Conservation (phyloP, 2,888 invertebrate genomes). For the Philereme transversata region DNA sequence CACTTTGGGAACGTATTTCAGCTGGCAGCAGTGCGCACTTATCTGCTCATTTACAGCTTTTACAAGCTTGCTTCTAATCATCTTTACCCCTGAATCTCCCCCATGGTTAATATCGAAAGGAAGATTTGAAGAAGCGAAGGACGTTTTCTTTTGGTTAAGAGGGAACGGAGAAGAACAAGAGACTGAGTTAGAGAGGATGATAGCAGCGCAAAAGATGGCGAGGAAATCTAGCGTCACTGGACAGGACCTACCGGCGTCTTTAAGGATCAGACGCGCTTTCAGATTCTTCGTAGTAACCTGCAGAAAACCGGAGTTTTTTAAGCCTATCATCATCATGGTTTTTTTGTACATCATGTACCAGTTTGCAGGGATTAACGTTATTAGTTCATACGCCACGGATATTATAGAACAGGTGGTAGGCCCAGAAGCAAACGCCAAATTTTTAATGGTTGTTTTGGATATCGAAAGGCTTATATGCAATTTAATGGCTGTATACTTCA, state of each 20-base stretch:
- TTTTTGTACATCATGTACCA: slow-evolving; percentile 87
- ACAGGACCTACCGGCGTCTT: slow-evolving; percentile 48
- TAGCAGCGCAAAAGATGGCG: slow-evolving; percentile 65
- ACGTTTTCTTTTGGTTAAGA: slow-evolving; percentile 83
- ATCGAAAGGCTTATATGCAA: slow-evolving; percentile 85
- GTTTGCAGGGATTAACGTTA: slow-evolving; percentile 88
- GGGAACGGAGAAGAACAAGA: slow-evolving; percentile 69
- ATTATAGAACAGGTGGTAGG: slow-evolving; percentile 85
- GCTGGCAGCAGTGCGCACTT: slow-evolving; percentile 84
- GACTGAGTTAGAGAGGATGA: slow-evolving; percentile 76
- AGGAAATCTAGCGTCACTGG: slow-evolving; percentile 62
- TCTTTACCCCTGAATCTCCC: slow-evolving; percentile 86
- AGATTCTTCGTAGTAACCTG: slow-evolving; percentile 58
- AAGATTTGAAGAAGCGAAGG: slow-evolving; percentile 79
- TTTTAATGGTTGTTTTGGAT: slow-evolving; percentile 86
- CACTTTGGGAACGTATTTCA: slow-evolving; percentile 83
- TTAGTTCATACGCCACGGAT: slow-evolving; percentile 87
- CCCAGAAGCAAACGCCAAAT: slow-evolving; percentile 84
- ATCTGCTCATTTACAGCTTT: slow-evolving; percentile 79
- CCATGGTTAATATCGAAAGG: slow-evolving; percentile 86
- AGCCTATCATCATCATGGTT: slow-evolving; percentile 85
- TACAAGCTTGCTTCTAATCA: slow-evolving; percentile 77
- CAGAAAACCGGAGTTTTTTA: slow-evolving; percentile 81
- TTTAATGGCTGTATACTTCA: slow-evolving; percentile 83
- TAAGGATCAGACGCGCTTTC: slow-evolving; percentile 50